Base-by-base conservation (phyloP, 2,113 vertebrate genomes). In the Zosterops lateralis region DNA sequence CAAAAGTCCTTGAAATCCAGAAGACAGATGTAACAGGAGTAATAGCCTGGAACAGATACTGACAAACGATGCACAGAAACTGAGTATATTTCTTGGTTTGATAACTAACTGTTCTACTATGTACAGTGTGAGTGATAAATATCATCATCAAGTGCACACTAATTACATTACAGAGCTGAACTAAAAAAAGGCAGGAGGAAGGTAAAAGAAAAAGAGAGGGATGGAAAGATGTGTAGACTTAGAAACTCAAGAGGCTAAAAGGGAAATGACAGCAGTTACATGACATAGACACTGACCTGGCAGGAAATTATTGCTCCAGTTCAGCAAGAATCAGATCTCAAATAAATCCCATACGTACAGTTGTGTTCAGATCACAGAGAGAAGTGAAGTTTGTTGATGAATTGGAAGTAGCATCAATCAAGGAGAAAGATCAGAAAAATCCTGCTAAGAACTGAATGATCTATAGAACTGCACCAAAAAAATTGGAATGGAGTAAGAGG, bases 301-400 rank as follows among this genome's bases (percentile, higher is more conserved):
- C 57, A 87, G 66, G 45, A 91, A 96, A 66, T 58, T 53, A 90
- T 58, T 70, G 78, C 40, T 93, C 45, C 11, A n/a, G 53, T 73
- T 95, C 73, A 87, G 38, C 84, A 84, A 82, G 74, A 94, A 72
- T 64, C 87, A 50, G 50, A 75, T 79, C 89, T 87, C 66, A 87
- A 53, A 84, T 47, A 87, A 82, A 82, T 42, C 47, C 32, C n/a
- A 57, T 15, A 12, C 31, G 61, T 81, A 58, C 0, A 48, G 54
- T 22, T 50, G 31, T 20, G 40, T 58, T 85, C 60, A 83, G 45
- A 74, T 73, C 85, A 94, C 62, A 29, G 14, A 87, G 11, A 82
- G 28, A 87, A 84, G 45, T 24, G n/a, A 78, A 54, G 42, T 78
- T 75, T 57, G 32, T 34, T 38, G 47, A 79, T 62, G 32, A 85